Evolutionary conservation across 2,797 vertebrate species (phyloP).

Genomic region (Rhinoraja longicauda): DNA sequence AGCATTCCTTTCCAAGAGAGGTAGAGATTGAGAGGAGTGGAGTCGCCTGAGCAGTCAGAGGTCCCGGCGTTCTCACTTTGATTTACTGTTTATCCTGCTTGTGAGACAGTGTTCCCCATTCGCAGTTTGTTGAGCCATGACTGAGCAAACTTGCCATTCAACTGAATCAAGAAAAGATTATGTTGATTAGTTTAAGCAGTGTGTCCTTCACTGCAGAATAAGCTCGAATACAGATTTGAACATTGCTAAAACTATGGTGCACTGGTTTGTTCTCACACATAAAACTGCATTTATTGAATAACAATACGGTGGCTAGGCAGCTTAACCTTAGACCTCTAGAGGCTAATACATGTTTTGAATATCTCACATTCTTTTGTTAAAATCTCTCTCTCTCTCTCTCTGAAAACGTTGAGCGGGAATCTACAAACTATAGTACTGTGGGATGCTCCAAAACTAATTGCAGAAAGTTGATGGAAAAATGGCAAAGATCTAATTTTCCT

Average conservation of each 20-base stretch:
- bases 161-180: conserved; percentile 34
- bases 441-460: neutral
- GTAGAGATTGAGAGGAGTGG: conserved; percentile 13
- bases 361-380: neutral
- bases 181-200: conserved; percentile 30
- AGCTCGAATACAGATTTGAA: conserved; percentile 8
- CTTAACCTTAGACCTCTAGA: neutral
- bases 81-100: conserved; percentile 24
- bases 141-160: conserved; percentile 36
- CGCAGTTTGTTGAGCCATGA: conserved; percentile 24
- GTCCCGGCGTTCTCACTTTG: conserved; percentile 30
- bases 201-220: conserved; percentile 10
- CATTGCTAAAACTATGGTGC: neutral
- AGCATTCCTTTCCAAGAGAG: conserved; percentile 33
- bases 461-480: neutral
- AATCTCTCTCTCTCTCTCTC: neutral
- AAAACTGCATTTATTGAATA: conserved; percentile 8
- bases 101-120: conserved; percentile 29
- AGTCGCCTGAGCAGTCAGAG: conserved; percentile 29
- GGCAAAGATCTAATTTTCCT: neutral
- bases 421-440: neutral
- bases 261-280: conserved; percentile 20
- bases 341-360: neutral
- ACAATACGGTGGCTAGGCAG: neutral
- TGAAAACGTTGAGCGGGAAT: neutral